Evolutionary conservation across 2,888 invertebrate species (phyloP), one percentile per base, ranked within the genome.

Genomic region (Tachina lurida): DNA sequence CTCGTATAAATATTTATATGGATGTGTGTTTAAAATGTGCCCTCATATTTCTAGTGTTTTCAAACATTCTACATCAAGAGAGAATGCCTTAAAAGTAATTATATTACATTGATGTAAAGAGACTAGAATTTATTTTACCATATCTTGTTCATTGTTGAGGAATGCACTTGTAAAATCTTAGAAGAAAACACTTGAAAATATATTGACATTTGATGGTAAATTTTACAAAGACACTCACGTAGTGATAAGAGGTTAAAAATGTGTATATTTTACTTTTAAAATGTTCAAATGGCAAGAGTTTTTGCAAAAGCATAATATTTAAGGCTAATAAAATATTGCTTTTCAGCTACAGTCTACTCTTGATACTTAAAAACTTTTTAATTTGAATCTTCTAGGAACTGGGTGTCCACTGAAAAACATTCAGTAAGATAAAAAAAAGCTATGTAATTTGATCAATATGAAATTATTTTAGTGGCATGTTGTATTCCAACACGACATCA

Each of bases 51-150:
- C 39, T 15, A 62, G 39, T 71, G 31, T 31, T 47, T 71, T 22
- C 31, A 49, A 49, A 49, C 41, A 39, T 52, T 19, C n/a, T 15
- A n/a, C 15, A 52, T 54, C 41, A 19, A 39, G 67, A 19, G 62
- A 41, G 49, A 77, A 77, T 67, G 76, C 39, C 58, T 67, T 31
- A 58, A 67, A 77, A 54, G 76, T 77, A 77, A 77, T 77, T 77
- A 77, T 67, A 39, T 77, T 77, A 54, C 31, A 77, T 58, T 58
- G 56, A 67, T 67, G 39, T 10, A 52, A 52, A 47, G 65, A 67
- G 47, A 43, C 0, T 1, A 47, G 9, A 67, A 39, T 65, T 76
- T 58, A 58, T 75, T 58, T 31, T 39, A 67, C 45, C 17, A 58
- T 58, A 17, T 10, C 12, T 67, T 41, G 2, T 15, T 76, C 67